Conservation (phyloP, 2,888 invertebrate species). For the Himalopsyche japonica region DNA sequence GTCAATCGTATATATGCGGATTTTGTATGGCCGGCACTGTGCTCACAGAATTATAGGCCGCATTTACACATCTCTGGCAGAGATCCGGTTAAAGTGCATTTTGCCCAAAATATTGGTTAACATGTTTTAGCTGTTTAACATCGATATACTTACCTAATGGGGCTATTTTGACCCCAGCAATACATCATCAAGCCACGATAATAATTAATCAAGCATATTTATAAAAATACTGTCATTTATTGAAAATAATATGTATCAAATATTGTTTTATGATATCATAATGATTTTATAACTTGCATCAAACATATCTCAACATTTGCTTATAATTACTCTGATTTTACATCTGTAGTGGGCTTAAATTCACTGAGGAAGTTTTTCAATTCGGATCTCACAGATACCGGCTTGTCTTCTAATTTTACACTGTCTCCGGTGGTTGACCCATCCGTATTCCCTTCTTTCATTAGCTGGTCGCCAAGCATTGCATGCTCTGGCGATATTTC, state of each 20-base stretch:
- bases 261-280: neutral
- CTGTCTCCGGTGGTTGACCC: conserved; percentile 41
- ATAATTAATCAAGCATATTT: neutral
- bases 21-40: too few species aligned
- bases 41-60: too few species aligned
- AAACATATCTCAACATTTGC: neutral
- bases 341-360: conserved; percentile 49
- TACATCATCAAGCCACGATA: too few species aligned
- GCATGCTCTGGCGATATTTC: conserved; percentile 43
- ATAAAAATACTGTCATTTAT: neutral
- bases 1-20: too few species aligned
- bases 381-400: conserved; percentile 7
- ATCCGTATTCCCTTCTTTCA: neutral
- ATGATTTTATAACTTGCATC: neutral
- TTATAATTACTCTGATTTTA: conserved; percentile 46
- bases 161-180: too few species aligned
- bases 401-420: conserved; percentile 44
- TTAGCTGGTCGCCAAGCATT: conserved; percentile 43
- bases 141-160: too few species aligned
- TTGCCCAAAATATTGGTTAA: too few species aligned
- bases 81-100: too few species aligned
- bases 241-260: neutral
- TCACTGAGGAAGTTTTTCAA: conserved; percentile 24
- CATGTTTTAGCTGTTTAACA: too few species aligned
- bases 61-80: too few species aligned